Evolutionary conservation across 2,888 invertebrate species (phyloP), one percentile per base, ranked within the genome.

Genomic region (Oeneis ivallda): DNA sequence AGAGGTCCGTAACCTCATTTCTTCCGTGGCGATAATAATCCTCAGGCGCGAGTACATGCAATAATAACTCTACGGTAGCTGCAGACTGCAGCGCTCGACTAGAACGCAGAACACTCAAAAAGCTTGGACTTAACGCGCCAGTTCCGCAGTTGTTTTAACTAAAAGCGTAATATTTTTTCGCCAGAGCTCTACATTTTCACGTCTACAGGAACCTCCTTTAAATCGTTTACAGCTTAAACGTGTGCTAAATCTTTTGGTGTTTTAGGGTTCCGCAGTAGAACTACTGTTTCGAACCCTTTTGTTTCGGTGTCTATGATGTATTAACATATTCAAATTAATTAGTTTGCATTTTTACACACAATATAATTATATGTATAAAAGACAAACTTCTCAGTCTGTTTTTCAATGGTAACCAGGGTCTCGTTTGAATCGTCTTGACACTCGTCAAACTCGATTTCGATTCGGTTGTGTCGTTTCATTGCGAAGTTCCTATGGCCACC

Each of bases 111-210:
- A 60, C 60, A 60, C 49, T 60, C 60, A 19, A 50, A 60, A 49
- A 49, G 50, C 59, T 19, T 32, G 53, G 41, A 43, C 19, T 62
- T 59, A 62, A 62, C 56, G 65, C 62, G 58, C 58, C 37, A 39
- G 54, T 64, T 64, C 63, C 52, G 57, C 47, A 58, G 61, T 64
- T 58, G 52, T 61, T 67, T 67, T 60, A 41, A 56, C 56, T 67
- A 52, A 67, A 67, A 67, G 64, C 61, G 37, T 67, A 32, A 67
- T 57, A 61, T 57, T 64, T 64, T 57, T 17, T 39, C 62, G 19
- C 17, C 17, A 37, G n/a, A 26, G 61, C 54, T 65, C 54, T 45
- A 65, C 15, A 39, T 50, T 53, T 61, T 61, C 26, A 26, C 26
- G 26, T 26, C 3, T 49, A 32, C 52, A 58, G 50, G 26, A n/a